Evolutionary conservation across 2,797 vertebrate species (phyloP), one percentile per base, ranked within the genome.

Genomic region (Phoebastria nigripes): DNA sequence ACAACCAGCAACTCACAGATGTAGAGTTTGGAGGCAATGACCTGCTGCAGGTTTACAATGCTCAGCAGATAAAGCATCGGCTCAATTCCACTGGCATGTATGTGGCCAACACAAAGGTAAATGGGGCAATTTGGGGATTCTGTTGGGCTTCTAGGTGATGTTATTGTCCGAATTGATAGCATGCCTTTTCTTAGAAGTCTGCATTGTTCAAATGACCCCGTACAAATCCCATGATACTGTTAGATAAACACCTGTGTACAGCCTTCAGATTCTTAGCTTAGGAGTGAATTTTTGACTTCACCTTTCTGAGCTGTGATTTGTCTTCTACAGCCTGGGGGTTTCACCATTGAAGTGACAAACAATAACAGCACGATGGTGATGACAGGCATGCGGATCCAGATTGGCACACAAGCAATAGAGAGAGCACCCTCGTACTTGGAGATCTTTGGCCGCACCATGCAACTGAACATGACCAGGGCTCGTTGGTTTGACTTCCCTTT

Each of bases 11-110:
- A 86, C 98, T 99, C 86, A 99, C 99, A 5, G 99, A 99, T 8
- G 99, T 99, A 91, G 99, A 99, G 97, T 99, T 99, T 17, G 99
- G 99, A 4, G 99, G 99, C 49, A 99, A 99, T 13, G 99, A 99
- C 95, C 98, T 99, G 87, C 97, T 99, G 74, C 99, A 99, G 97
- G 99, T 99, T 82, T 99, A 99, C 97, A 99, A 99, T 2, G 99
- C 99, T 58, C 99, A 99, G 94, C 99, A 99, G 98, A 99, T 99
- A 90, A 99, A 99, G 97, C 99, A 99, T 97, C 98, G 99, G 9
- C 99, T 99, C 89, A 99, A 99, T 89, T 99, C 99, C 87, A 99
- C 99, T 4, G 99, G 99, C 98, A 99, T 99, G 99, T 99, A 99
- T 52, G 99, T 99, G 97, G 99, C 99, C 92, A 99, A 99, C 98